phyloP scores from a whole-genome alignment of 2,113 vertebrate genomes.

The Todiramphus chloris region DNA sequence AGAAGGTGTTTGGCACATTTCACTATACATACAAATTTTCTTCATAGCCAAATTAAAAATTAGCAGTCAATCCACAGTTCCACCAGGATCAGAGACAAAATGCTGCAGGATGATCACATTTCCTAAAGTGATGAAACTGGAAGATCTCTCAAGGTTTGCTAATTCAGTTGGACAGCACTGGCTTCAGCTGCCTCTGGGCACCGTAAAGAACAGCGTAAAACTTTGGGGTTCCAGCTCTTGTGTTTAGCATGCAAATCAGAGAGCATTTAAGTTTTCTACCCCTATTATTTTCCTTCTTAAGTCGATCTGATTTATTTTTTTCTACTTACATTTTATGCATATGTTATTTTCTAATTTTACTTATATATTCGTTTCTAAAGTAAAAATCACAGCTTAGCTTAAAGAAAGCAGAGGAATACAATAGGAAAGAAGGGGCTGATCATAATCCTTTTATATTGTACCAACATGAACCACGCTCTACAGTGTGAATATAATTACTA shows the following conservation, averaged over 20 bases:
- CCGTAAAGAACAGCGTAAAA: background rate
- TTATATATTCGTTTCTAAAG: background rate
- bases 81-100: background rate
- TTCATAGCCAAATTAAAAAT: background rate
- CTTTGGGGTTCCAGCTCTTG: background rate
- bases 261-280: background rate
- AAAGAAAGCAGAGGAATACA: background rate
- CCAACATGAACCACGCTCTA: background rate
- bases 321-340: background rate
- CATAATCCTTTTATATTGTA: background rate
- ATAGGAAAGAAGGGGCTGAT: background rate
- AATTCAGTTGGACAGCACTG: background rate
- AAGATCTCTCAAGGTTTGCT: background rate
- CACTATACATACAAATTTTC: background rate
- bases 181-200: background rate
- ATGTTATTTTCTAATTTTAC: background rate
- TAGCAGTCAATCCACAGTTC: background rate
- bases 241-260: background rate
- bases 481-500: background rate
- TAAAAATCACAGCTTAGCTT: background rate
- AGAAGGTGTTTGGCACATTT: background rate
- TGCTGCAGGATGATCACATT: background rate
- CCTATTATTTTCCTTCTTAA: background rate
- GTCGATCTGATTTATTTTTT: background rate
- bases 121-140: background rate